phyloP scores from a whole-genome alignment of 2,888 invertebrate species.

The Cactoblastis cactorum region DNA sequence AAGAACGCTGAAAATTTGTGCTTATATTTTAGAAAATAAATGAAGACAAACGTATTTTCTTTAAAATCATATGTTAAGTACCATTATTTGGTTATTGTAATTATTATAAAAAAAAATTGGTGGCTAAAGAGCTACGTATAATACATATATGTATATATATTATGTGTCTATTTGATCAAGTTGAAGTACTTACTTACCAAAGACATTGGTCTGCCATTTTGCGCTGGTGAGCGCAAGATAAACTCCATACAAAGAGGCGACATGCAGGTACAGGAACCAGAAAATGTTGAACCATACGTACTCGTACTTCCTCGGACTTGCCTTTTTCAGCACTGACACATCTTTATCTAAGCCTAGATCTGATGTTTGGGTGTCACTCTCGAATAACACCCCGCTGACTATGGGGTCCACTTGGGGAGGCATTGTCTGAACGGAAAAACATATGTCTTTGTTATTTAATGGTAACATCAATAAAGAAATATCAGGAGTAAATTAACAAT shows the following conservation, averaged over 20 bases:
- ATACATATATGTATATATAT: not conserved
- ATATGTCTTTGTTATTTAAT: no score
- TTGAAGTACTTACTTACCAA: conserved; percentile 73
- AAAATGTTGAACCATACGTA: conserved; percentile 87
- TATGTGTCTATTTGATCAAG: not conserved
- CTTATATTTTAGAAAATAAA: no score
- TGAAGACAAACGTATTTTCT: not conserved
- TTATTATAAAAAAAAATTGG: no score
- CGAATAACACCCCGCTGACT: conserved; percentile 81
- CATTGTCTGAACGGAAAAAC: no score
- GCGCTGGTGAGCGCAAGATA: conserved; percentile 83
- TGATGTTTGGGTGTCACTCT: conserved; percentile 82
- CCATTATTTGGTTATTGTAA: no score
- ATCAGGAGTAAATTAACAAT: no score
- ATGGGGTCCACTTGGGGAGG: conserved; percentile 77
- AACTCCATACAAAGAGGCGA: conserved; percentile 82
- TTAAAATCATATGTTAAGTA: not conserved
- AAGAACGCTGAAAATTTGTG: conserved; percentile 82
- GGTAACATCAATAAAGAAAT: no score
- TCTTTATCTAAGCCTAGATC: conserved; percentile 80
- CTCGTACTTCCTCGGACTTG: conserved; percentile 70
- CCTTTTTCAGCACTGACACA: conserved; percentile 73
- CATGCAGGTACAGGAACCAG: conserved; percentile 83
- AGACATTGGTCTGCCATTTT: conserved; percentile 81
- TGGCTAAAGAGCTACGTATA: no score